These are phyloP conservation scores for Chaetodon auriga DNA, from an alignment of 2,113 vertebrate species.

Conservation along the genomic window DNA sequence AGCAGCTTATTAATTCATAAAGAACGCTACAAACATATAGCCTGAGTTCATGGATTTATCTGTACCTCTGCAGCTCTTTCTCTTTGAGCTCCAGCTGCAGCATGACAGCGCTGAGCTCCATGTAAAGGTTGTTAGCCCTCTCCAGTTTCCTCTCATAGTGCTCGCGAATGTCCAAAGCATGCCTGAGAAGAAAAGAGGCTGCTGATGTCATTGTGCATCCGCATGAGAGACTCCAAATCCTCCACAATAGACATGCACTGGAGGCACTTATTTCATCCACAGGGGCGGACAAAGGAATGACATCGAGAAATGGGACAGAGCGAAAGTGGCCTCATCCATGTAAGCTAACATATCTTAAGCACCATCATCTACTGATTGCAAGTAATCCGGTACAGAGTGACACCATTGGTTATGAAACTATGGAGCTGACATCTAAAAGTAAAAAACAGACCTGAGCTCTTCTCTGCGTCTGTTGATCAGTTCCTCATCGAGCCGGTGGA, in stretches of 20 bases:
- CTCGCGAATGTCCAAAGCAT: conserved; percentile 96
- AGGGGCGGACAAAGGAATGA: conserved; percentile 31
- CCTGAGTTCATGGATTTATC: neutral
- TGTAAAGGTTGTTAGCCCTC: conserved; percentile 96
- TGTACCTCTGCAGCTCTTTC: conserved; percentile 92
- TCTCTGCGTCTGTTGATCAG: conserved; percentile 94
- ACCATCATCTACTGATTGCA: neutral
- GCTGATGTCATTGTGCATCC: conserved; percentile 53
- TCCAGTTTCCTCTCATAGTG: conserved; percentile 98
- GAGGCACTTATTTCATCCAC: conserved; percentile 32
- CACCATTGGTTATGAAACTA: neutral
- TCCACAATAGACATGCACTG: conserved; percentile 47
- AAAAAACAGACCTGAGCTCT: conserved; percentile 90
- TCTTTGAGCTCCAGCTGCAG: conserved; percentile 97
- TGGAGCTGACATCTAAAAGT: neutral
- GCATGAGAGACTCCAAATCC: conserved; percentile 58
- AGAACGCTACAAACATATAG: neutral
- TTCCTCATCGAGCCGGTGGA: conserved; percentile 96
- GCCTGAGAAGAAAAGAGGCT: conserved; percentile 82
- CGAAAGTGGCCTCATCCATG: conserved; percentile 26
- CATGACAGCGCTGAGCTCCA: conserved; percentile 98
- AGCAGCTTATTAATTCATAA: neutral
- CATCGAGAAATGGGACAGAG: conserved; percentile 24
- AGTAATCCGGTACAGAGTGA: neutral
- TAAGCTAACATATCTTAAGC: neutral